Evolutionary conservation across 2,113 vertebrate genomes (phyloP), one percentile per base, ranked within the genome.

Genomic region (Rhegmatorhina hoffmannsi): DNA sequence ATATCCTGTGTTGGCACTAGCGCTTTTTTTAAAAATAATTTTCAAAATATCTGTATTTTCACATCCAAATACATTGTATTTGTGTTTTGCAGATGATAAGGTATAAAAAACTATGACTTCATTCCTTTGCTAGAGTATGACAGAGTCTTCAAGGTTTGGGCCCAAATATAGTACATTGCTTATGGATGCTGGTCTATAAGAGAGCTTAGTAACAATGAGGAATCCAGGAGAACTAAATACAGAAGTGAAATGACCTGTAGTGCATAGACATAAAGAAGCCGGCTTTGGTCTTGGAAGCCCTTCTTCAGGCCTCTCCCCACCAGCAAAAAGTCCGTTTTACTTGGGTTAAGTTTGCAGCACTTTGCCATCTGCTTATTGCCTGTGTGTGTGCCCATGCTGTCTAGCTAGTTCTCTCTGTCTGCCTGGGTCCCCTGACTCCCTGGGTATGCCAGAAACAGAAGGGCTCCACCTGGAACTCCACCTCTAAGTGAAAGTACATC

Each of bases 21-120:
- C 2, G 38, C 3, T 3, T 24, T 40, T 23, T 0, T 10, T 10
- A 5, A 26, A 7, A 60, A 38, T 3, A 52, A 5, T 26, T 70
- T 77, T 53, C 11, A 73, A 80, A 91, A 34, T 69, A 64, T 19
- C 9, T 69, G 2, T 29, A 38, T 67, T 88, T 77, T 72, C 38
- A 53, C 5, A 16, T n/a, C 43, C 23, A 47, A 46, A 43, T 34
- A 29, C 23, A 66, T 50, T 56, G 6, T 44, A 75, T 43, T 59
- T 44, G 28, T 85, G 43, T 68, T 89, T 77, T 40, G 13, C 38
- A 93, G 34, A 63, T 25, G 8, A 49, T 13, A 40, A 64, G 6
- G 17, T 66, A 69, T 60, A 70, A 79, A 60, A 14, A 81, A 72
- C 33, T 80, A 84, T 31, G 44, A 34, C 62, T 75, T 29, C 18